These are phyloP conservation scores for Phrynocephalus vlangalii DNA, from an alignment of 2,797 vertebrate species.

Conservation along the genomic window DNA sequence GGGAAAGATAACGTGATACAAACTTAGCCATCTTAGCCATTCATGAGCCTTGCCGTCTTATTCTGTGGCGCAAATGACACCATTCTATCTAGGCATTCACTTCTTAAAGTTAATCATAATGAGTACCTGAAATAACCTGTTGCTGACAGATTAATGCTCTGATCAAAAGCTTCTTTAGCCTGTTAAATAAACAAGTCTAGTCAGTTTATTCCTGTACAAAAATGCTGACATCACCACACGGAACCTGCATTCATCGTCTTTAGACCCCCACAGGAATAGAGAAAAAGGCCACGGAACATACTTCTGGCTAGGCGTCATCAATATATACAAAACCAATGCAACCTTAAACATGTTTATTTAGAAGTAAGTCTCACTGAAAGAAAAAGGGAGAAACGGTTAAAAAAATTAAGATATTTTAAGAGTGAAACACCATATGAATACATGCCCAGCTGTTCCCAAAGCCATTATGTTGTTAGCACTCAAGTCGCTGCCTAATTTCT, in stretches of 20 bases:
- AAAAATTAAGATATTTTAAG: neutral
- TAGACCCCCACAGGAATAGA: neutral
- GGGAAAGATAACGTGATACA: neutral
- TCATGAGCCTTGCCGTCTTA: neutral
- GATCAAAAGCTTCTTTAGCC: conserved; percentile 82
- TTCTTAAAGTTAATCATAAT: neutral
- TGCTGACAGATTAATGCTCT: conserved; percentile 89
- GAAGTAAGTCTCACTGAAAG: neutral
- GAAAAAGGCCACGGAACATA: neutral
- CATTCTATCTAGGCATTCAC: conserved; percentile 25
- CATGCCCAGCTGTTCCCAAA: neutral
- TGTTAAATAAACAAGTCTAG: conserved; percentile 59
- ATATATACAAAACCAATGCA: neutral
- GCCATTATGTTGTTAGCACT: neutral
- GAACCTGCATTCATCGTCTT: neutral
- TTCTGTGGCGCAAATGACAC: neutral
- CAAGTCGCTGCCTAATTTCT: neutral
- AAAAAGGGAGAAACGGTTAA: neutral
- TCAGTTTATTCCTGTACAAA: conserved; percentile 30
- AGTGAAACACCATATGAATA: neutral
- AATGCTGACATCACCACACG: neutral
- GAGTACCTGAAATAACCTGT: conserved; percentile 88
- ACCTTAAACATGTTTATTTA: neutral
- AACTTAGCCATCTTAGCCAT: neutral
- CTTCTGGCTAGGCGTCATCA: neutral